Conservation (phyloP, 2,888 invertebrate species). For the Nomada flava region DNA sequence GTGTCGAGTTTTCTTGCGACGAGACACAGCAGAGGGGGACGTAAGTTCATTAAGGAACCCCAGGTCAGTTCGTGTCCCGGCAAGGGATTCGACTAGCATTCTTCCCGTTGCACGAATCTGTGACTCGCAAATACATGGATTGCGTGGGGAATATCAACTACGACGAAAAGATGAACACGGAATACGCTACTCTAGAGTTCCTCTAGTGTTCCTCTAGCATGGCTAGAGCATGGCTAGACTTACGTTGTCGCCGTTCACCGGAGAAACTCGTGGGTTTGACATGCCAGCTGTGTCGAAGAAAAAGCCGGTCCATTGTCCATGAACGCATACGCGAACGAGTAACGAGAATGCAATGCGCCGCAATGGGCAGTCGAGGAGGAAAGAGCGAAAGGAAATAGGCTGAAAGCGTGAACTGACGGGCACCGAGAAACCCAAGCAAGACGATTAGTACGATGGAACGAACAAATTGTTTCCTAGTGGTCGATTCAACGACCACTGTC, state of each 20-base stretch:
- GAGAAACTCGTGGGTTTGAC: constrained; percentile 47
- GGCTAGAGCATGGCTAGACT: not conserved
- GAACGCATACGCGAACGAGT: constrained; percentile 16
- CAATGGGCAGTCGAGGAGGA: not conserved
- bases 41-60: constrained; percentile 75
- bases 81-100: constrained; percentile 41
- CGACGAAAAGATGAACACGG: not conserved
- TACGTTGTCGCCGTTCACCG: constrained; percentile 22
- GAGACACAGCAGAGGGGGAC: constrained; percentile 47
- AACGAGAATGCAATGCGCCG: constrained; percentile 15
- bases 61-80: constrained; percentile 69
- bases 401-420: constrained; percentile 9
- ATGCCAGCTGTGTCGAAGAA: constrained; percentile 8
- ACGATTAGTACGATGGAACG: constrained; percentile 13
- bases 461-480: constrained; percentile 22
- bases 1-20: constrained; percentile 35
- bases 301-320: constrained; percentile 41
- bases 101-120: constrained; percentile 25
- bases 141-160: not conserved
- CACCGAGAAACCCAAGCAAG: not conserved
- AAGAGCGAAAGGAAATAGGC: constrained; percentile 43
- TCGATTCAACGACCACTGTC: not conserved
- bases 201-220: not conserved
- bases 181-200: constrained; percentile 15
- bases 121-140: not conserved